phyloP scores from a whole-genome alignment of 2,888 invertebrate genomes.

The Steromphala cineraria region DNA sequence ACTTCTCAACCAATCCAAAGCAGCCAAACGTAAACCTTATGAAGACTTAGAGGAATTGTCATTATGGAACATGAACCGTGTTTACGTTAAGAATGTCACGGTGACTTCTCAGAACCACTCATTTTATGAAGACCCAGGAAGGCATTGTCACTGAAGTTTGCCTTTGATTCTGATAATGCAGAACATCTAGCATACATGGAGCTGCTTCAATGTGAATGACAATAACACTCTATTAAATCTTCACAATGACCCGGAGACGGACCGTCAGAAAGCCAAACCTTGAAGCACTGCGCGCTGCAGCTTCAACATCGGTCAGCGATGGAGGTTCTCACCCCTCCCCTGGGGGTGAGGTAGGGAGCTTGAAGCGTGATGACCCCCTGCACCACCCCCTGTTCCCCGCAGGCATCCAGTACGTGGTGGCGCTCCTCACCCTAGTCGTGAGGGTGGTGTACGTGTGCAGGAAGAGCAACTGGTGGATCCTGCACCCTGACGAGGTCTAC shows the following conservation, averaged over 20 bases:
- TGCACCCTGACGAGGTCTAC: conserved; percentile 69
- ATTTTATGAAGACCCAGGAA: too few relatives aligned
- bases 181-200: too few relatives aligned
- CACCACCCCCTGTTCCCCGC: conserved; percentile 41
- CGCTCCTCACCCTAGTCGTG: conserved; percentile 44
- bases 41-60: too few relatives aligned
- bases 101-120: too few relatives aligned
- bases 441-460: conserved; percentile 53
- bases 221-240: not conserved
- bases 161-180: too few relatives aligned
- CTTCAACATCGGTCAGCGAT: not conserved
- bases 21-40: too few relatives aligned
- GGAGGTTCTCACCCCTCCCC: not conserved
- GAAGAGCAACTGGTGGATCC: conserved; percentile 63
- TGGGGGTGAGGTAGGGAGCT: not conserved
- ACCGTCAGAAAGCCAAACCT: not conserved
- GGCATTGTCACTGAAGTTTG: too few relatives aligned
- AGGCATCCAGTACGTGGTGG: conserved; percentile 47
- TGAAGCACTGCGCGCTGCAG: not conserved
- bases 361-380: not conserved
- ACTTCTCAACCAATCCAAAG: too few relatives aligned
- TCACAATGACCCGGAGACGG: not conserved
- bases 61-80: too few relatives aligned
- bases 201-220: too few relatives aligned
- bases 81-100: too few relatives aligned